Base-by-base conservation (phyloP, 2,888 invertebrate species). In the Parnassius apollo region DNA sequence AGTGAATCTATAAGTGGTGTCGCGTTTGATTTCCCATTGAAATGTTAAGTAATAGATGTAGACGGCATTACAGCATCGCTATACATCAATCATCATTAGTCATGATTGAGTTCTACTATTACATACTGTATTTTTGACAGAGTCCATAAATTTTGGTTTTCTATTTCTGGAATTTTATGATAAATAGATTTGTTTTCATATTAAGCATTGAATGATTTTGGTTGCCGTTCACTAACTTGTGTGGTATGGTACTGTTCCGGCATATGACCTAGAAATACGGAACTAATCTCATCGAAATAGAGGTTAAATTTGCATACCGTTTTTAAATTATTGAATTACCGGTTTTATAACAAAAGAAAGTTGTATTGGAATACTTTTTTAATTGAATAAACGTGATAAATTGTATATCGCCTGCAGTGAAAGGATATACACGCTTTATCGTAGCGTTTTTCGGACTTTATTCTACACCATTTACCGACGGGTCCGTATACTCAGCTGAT, bases 121-220 rank as follows among this genome's bases (percentile, higher is more conserved):
- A 0, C n/a, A n/a, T 25, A 25, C 25, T 25, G 25, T 4, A 25
- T 25, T 9, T 3, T 44, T 57, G 50, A 42, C 42, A 18, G 42
- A 10, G 13, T 11, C 45, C 44, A 56, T 61, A 61, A 57, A 63
- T 61, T 58, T 66, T 59, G 13, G 25, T 61, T 18, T 58, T 63
- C 56, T 49, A 66, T 62, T n/a, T 51, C 52, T 13, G 13, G 12
- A 42, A 49, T 49, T 42, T 46, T 46, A 59, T 64, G 64, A 54
- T 58, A 48, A 59, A 54, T 58, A 53, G 59, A 50, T 61, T 55
- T 53, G 45, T 62, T 22, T 45, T 55, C 42, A 42, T 50, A 50
- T 59, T 62, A 59, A 57, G 57, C 60, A 46, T 13, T 35, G 25
- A 50, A 48, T 57, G 46, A 49, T 53, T 52, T 52, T 7, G 7